phyloP scores from a whole-genome alignment of 2,888 invertebrate species.

The Crioceris asparagi region DNA sequence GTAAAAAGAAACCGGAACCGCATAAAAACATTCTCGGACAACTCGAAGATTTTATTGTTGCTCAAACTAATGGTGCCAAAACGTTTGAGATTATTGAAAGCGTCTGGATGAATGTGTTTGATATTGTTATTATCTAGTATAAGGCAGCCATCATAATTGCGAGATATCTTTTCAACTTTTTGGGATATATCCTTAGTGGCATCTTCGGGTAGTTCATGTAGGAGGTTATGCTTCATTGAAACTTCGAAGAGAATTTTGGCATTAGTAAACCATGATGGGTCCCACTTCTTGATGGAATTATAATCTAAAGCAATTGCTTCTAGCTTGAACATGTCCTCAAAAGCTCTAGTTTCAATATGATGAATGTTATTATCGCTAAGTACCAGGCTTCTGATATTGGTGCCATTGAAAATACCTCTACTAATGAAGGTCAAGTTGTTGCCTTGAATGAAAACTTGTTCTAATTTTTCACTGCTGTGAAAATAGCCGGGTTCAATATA shows the following conservation, averaged over 20 bases:
- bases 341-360: constrained; percentile 12
- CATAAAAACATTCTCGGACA: constrained; percentile 12
- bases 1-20: constrained; percentile 14
- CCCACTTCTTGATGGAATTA: constrained; percentile 12
- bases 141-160: constrained; percentile 11
- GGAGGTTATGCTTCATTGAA: constrained; percentile 11
- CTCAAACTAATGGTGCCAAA: constrained; percentile 17
- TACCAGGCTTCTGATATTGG: constrained; percentile 14
- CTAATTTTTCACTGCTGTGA: constrained; percentile 10
- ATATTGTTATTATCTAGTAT: constrained; percentile 18
- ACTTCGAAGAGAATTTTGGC: constrained; percentile 15
- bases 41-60: constrained; percentile 13
- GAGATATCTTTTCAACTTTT: constrained; percentile 8
- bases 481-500: constrained; percentile 20
- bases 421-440: constrained; percentile 12
- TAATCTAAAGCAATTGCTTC: constrained; percentile 19
- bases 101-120: constrained; percentile 14
- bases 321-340: constrained; percentile 14
- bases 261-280: constrained; percentile 14
- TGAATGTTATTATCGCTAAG: constrained; percentile 15
- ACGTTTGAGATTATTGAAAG: constrained; percentile 14
- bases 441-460: constrained; percentile 13
- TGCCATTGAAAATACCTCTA: constrained; percentile 16
- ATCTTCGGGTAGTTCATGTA: constrained; percentile 14
- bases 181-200: constrained; percentile 14